Evolutionary conservation across 2,113 vertebrate genomes (phyloP), one percentile per base, ranked within the genome.

Genomic region (Sinocyclocheilus rhinocerous): DNA sequence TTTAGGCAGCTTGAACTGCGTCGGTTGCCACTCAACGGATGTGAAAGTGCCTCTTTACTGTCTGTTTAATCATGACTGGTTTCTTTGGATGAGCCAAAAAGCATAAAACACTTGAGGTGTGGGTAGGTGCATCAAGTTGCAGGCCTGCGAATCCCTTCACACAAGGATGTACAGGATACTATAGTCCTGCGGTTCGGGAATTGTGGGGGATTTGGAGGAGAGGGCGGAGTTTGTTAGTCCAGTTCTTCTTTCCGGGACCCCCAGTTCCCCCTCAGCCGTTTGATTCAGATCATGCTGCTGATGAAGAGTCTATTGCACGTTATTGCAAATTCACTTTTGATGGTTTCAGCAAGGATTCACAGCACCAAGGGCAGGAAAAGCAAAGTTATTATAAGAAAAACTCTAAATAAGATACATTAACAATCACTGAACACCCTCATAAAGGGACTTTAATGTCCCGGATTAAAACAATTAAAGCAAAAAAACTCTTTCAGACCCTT

Each of bases 341-440:
- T 59, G 85, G 45, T 76, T 90, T 87, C 87, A 89, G 87, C 85
- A 78, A 77, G 50, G 63, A 89, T 84, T 93, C 91, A 93, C 90
- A 91, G 91, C 84, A 89, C 87, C 88, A 92, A 93, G 91, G 92
- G 93, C 91, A 93, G 86, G 50, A 90, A 86, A 89, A 90, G 85
- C 89, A 29, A 57, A 67, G 39, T 52, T 55, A 81, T 81, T 81
- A 86, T 80, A 84, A 0, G 83, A 81, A 87, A 70, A 87, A 86
- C 88, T 26, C 85, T 78, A 33, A 86, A 77, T 42, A 85, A 86
- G 75, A 72, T 84, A 86, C 85, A 81, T 73, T 87, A 87, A 88
- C 69, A 77, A 87, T 50, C 86, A 81, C 52, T 69, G 88, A 77
- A 81, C 52, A 81, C 73, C 82, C 80, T 85, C 52, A 48, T 75